Conservation (phyloP, 2,797 vertebrate species). For the Borostomias antarcticus region DNA sequence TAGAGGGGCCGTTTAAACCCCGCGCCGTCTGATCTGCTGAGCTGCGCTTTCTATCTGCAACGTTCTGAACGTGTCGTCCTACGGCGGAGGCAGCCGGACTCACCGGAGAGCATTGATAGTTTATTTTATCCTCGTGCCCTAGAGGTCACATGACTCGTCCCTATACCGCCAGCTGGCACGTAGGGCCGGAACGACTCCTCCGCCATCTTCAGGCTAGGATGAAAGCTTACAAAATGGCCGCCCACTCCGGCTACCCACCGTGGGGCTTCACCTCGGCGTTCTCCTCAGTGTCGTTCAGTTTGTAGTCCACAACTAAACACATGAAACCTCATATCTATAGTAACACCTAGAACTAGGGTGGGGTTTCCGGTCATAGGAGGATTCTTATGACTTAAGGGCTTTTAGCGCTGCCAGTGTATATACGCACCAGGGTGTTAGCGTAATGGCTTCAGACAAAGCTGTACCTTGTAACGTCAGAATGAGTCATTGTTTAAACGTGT, state of each 20-base stretch:
- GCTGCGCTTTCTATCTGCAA: too few relatives aligned
- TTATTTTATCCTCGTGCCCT: too few relatives aligned
- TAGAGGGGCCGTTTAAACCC: too few relatives aligned
- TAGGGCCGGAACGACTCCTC: too few relatives aligned
- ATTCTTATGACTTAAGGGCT: constrained; percentile 23
- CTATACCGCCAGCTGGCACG: not conserved
- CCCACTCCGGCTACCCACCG: constrained; percentile 26
- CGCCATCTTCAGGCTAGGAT: not conserved
- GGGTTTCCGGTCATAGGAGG: not conserved
- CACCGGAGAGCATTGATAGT: too few relatives aligned
- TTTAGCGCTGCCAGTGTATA: constrained; percentile 42
- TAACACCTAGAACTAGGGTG: constrained; percentile 14
- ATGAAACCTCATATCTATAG: constrained; percentile 7
- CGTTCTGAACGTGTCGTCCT: too few relatives aligned
- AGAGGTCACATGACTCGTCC: too few relatives aligned
- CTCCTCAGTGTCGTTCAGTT: constrained; percentile 18
- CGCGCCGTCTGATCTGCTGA: too few relatives aligned
- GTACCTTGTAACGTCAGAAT: not conserved
- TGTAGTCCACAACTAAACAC: constrained; percentile 18
- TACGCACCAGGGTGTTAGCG: constrained; percentile 19
- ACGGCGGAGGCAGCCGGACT: too few relatives aligned
- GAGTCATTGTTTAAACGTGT: constrained; percentile 32
- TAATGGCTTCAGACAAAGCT: constrained; percentile 36
- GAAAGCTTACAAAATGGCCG: constrained; percentile 9
- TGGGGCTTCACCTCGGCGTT: too few relatives aligned